phyloP scores from a whole-genome alignment of 2,113 vertebrate species.

The Orcinus orca region DNA sequence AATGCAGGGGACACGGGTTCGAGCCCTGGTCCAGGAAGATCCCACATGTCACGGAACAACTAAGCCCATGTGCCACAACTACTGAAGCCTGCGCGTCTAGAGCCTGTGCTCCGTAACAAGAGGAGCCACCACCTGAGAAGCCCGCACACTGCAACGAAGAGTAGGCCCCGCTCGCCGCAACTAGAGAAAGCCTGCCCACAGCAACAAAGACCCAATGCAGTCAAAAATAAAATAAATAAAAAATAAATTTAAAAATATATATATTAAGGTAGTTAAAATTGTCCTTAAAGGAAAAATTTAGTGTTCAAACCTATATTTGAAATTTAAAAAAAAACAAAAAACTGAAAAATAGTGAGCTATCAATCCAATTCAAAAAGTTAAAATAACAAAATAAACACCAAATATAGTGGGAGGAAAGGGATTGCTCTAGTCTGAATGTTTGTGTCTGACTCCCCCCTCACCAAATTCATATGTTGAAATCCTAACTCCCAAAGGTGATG shows the following conservation, averaged over 20 bases:
- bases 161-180: too few species aligned
- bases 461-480: background rate
- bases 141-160: too few species aligned
- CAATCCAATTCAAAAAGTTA: background rate
- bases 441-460: background rate
- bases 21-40: too few species aligned
- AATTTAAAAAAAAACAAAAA: background rate
- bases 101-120: too few species aligned
- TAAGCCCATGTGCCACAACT: too few species aligned
- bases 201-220: too few species aligned
- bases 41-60: too few species aligned
- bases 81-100: too few species aligned
- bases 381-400: background rate
- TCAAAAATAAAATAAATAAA: too few species aligned
- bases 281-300: background rate
- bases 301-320: background rate
- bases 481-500: background rate
- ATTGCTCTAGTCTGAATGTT: background rate
- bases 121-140: too few species aligned
- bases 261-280: background rate
- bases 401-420: background rate
- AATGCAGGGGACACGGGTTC: too few species aligned
- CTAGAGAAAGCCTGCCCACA: too few species aligned
- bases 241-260: background rate
- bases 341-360: background rate